These are phyloP conservation scores for Aromia moschata DNA, from an alignment of 2,888 invertebrate genomes.

Conservation along the genomic window DNA sequence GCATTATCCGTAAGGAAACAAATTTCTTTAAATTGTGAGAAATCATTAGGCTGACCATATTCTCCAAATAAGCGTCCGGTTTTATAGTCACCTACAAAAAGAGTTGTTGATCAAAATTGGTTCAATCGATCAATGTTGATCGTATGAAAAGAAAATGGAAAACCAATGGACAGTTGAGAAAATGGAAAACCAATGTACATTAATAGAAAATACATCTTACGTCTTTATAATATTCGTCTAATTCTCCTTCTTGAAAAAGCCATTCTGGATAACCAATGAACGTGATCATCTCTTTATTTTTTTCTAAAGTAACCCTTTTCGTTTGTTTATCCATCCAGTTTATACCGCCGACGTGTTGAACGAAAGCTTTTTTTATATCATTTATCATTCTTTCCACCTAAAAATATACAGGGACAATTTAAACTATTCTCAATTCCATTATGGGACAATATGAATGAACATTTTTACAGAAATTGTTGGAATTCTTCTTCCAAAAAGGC, in stretches of 20 bases:
- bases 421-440: too few species aligned
- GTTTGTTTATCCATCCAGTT: constrained; percentile 83
- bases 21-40: constrained; percentile 67
- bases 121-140: too few species aligned
- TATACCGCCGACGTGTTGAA: constrained; percentile 70
- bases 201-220: constrained; percentile 63
- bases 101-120: too few species aligned
- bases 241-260: constrained; percentile 72
- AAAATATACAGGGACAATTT: too few species aligned
- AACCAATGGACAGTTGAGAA: too few species aligned
- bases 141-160: too few species aligned
- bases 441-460: too few species aligned
- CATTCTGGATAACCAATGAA: constrained; percentile 83
- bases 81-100: constrained; percentile 66
- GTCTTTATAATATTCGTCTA: constrained; percentile 75
- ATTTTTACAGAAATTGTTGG: too few species aligned
- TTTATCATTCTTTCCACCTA: constrained; percentile 77
- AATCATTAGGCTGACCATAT: constrained; percentile 74
- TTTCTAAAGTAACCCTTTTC: constrained; percentile 77
- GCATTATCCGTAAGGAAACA: constrained; percentile 66
- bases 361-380: constrained; percentile 78
- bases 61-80: constrained; percentile 71
- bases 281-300: constrained; percentile 77
- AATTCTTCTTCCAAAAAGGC: too few species aligned
- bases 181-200: too few species aligned